Evolutionary conservation across 2,113 vertebrate species (phyloP), one percentile per base, ranked within the genome.

Genomic region (Atlantisia rogersi): DNA sequence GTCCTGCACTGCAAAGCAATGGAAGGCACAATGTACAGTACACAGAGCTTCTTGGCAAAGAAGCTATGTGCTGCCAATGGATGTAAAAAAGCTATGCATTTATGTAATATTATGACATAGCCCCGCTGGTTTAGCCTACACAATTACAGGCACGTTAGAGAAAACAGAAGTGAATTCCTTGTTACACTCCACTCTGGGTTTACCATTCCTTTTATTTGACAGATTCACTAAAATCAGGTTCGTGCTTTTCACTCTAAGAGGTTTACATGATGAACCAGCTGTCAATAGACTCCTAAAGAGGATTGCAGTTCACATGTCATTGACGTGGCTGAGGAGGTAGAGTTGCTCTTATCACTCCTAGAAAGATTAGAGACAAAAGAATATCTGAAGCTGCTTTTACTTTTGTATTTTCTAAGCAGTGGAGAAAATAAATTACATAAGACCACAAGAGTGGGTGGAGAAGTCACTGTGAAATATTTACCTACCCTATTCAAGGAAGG

Each of bases 251-350:
- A 31, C 29, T 78, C 8, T 92, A 96, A 94, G 93, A 95, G 91
- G 82, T 91, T 97, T 97, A 96, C 84, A 70, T 53, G 91, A 67
- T 87, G 67, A 94, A 95, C 88, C 77, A 96, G 84, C 82, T 97
- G 94, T 88, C 88, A 94, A 80, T 26, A 95, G 52, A 65, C 39
- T 88, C 35, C 55, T 59, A 92, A 96, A 97, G 91, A 95, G 92
- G 90, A 95, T 78, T 95, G 76, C 74, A 88, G 56, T 48, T 95
- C 95, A 92, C 82, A 76, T 83, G 67, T 92, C 74, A 63, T 10
- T 86, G 73, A 71, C 21, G 20, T 42, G 37, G 52, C 52, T 93
- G 53, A 74, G 58, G 48, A 81, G 63, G 62, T 37, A 46, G 42
- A 69, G 46, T 82, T 91, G 74, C n/a, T 94, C 28, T 52, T 93